These are phyloP conservation scores for Sebastes miniatus DNA, from an alignment of 2,797 vertebrate species.

Conservation along the genomic window DNA sequence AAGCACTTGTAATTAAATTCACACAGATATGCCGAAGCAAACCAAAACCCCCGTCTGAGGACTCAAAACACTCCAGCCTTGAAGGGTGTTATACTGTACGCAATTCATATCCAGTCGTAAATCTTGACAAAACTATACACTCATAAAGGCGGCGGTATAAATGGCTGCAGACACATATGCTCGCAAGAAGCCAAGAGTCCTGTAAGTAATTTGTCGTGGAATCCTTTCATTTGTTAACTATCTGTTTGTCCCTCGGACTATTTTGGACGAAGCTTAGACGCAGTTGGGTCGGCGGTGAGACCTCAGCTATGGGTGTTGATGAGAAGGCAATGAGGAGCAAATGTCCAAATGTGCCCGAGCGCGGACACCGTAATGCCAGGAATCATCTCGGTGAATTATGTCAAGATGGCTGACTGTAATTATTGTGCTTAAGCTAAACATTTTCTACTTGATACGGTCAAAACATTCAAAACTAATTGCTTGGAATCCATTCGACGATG, in stretches of 20 bases:
- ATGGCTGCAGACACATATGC: constrained; percentile 66
- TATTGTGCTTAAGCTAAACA: constrained; percentile 31
- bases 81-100: constrained; percentile 57
- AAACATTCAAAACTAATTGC: constrained; percentile 34
- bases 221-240: constrained; percentile 78
- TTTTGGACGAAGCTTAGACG: constrained; percentile 71
- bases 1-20: constrained; percentile 79
- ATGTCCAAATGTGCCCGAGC: constrained; percentile 57
- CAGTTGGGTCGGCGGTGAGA: constrained; percentile 67
- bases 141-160: constrained; percentile 62
- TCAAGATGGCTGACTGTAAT: constrained; percentile 53
- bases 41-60: constrained; percentile 63
- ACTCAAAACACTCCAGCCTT: constrained; percentile 67
- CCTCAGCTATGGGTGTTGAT: constrained; percentile 74
- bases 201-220: constrained; percentile 74
- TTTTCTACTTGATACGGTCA: constrained; percentile 3
- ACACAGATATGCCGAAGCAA: constrained; percentile 77
- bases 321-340: constrained; percentile 60
- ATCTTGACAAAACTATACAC: constrained; percentile 58
- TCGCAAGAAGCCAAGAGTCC: constrained; percentile 60
- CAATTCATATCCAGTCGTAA: constrained; percentile 65
- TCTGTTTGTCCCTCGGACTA: constrained; percentile 74
- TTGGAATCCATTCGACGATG: constrained; percentile 6
- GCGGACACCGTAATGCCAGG: constrained; percentile 52
- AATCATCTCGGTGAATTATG: constrained; percentile 46